Evolutionary conservation across 1,140 invertebrate genomes (phyloP).

Genomic region (Epicauta chinensis): DNA sequence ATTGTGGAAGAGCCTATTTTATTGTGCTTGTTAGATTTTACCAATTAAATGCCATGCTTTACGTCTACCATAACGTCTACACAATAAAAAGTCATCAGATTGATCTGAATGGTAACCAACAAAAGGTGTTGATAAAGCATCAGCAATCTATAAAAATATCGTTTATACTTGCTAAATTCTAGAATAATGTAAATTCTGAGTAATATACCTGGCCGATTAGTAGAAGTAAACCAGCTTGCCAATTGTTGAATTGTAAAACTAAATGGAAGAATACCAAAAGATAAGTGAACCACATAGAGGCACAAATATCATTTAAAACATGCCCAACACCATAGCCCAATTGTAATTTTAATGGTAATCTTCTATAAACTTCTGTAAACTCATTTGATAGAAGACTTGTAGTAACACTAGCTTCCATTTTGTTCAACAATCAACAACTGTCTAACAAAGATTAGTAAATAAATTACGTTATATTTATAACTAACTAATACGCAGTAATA

Average conservation of each 20-base stretch:
- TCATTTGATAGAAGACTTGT: conserved; percentile 30
- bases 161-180: not conserved
- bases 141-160: conserved; percentile 53
- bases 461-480: no score
- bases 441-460: no score
- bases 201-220: conserved; percentile 76
- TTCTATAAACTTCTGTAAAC: conserved; percentile 40
- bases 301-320: conserved; percentile 90
- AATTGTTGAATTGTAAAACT: conserved; percentile 70
- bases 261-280: conserved; percentile 87
- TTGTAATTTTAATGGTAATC: conserved; percentile 33
- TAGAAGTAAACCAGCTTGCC: conserved; percentile 70
- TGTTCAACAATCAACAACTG: no score
- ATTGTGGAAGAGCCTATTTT: no score
- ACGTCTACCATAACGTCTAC: conserved; percentile 71
- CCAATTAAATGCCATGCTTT: conserved; percentile 92
- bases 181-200: not conserved
- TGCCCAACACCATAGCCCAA: conserved; percentile 68
- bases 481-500: no score
- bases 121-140: conserved; percentile 84
- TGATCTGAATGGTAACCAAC: conserved; percentile 83
- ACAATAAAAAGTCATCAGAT: conserved; percentile 56
- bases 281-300: conserved; percentile 97
- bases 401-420: conserved; percentile 22
- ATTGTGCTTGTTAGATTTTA: conserved; percentile 39